A percentile compares a stretch with the other conserved stretches of the same genome.
Conservation (phyloP, 2,888 invertebrate genomes). For the Andricus quercusramuli region DNA sequence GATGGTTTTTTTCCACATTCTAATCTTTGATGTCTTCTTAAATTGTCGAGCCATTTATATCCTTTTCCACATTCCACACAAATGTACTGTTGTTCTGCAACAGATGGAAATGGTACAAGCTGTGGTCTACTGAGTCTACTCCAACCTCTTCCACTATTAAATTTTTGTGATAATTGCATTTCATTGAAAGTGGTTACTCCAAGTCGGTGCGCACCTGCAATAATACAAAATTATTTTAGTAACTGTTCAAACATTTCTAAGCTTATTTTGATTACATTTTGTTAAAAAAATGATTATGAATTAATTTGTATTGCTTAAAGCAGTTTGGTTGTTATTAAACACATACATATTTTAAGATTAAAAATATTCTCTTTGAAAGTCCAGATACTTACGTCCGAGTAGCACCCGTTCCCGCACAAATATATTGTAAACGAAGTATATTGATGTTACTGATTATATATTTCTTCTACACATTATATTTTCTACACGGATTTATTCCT, state of each 20-base stretch:
- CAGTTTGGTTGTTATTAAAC: background rate
- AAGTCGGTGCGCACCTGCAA: background rate
- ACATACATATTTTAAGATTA: background rate
- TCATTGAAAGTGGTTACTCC: background rate
- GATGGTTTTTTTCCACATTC: constrained; percentile 77
- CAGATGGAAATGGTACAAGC: constrained; percentile 51
- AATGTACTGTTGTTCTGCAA: constrained; percentile 66
- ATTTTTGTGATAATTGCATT: background rate
- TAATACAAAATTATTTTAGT: background rate
- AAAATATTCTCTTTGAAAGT: too few relatives aligned
- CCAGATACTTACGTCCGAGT: too few relatives aligned
- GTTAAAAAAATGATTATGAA: background rate
- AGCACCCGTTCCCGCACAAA: too few relatives aligned
- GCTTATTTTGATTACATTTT: background rate
- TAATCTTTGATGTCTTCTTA: constrained; percentile 74
- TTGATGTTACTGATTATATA: too few relatives aligned
- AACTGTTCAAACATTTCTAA: background rate
- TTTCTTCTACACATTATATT: too few relatives aligned
- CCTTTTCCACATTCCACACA: constrained; percentile 76
- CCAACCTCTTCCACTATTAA: background rate
- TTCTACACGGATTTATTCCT: too few relatives aligned
- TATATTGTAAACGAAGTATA: too few relatives aligned
- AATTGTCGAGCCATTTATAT: constrained; percentile 76
- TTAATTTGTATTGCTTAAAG: background rate
- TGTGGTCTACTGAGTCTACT: background rate